phyloP scores from a whole-genome alignment of 2,113 vertebrate genomes.

The Saguinus midas region DNA sequence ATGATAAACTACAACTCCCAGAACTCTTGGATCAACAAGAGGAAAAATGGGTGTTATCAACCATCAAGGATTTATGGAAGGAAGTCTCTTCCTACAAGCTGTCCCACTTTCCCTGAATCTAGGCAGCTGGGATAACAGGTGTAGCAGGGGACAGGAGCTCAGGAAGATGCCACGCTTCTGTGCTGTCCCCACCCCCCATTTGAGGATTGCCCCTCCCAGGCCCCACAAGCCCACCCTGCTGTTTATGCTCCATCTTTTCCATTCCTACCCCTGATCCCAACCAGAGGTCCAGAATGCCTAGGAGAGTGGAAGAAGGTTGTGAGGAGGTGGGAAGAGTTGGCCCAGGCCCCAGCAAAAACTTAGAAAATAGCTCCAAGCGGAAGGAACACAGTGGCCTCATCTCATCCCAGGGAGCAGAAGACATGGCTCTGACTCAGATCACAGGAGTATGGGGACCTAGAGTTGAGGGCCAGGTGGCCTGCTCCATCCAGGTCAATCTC shows the following conservation, averaged over 20 bases:
- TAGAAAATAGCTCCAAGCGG: constrained; percentile 13
- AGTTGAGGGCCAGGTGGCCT: background rate
- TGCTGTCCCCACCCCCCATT: accelerated
- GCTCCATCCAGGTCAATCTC: background rate
- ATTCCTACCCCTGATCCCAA: background rate
- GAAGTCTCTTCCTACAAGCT: background rate
- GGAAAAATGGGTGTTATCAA: background rate
- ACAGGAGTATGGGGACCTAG: background rate
- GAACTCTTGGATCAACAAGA: background rate
- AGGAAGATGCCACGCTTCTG: background rate
- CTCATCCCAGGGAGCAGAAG: constrained; percentile 33
- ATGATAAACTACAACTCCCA: constrained; percentile 53
- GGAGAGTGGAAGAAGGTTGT: background rate
- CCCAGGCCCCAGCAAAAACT: background rate
- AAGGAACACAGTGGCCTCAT: background rate
- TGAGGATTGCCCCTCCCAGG: background rate
- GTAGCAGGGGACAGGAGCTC: background rate
- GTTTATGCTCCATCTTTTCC: background rate
- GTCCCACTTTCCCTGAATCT: constrained; percentile 58
- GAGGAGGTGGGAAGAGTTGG: background rate
- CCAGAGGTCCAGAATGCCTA: constrained; percentile 5
- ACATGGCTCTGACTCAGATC: constrained; percentile 23
- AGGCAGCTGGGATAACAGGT: background rate
- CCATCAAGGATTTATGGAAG: background rate
- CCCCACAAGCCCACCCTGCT: background rate